A percentile compares a stretch with the other conserved stretches of the same genome.
phyloP scores from a whole-genome alignment of 2,113 vertebrate genomes.

The Conger conger region DNA sequence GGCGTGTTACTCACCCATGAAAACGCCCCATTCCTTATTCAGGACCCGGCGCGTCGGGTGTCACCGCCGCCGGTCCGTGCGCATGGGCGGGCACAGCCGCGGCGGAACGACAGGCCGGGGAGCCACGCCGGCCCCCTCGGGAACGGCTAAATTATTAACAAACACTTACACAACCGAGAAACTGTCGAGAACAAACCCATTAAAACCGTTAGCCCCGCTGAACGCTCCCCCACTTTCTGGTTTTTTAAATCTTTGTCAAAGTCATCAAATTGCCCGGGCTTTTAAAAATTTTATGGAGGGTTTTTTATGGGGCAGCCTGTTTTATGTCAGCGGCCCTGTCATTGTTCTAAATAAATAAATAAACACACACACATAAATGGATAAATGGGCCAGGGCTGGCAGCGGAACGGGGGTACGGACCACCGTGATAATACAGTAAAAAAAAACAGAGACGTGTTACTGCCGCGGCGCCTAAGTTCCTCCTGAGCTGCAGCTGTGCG shows the following conservation, averaged over 20 bases:
- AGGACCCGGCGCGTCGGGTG: slow-evolving; percentile 53
- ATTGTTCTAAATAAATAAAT: slow-evolving; percentile 48
- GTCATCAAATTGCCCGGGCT: slow-evolving; percentile 50
- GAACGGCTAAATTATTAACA: slow-evolving; percentile 73
- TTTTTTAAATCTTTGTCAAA: slow-evolving; percentile 65
- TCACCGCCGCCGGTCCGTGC: slow-evolving; percentile 45
- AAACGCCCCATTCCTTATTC: slow-evolving; percentile 26
- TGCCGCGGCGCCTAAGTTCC: background rate
- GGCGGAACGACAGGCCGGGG: slow-evolving; percentile 41
- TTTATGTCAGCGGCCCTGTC: slow-evolving; percentile 41
- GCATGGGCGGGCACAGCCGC: slow-evolving; percentile 24
- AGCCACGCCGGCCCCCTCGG: slow-evolving; percentile 55
- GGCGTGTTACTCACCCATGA: slow-evolving; percentile 18
- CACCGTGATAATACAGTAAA: slow-evolving; percentile 29
- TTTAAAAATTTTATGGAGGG: slow-evolving; percentile 35
- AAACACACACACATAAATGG: slow-evolving; percentile 44
- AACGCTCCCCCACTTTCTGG: slow-evolving; percentile 56
- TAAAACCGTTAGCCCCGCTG: slow-evolving; percentile 64
- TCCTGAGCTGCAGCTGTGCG: background rate
- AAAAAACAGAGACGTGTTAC: background rate
- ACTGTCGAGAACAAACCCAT: slow-evolving; percentile 70
- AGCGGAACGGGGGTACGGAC: slow-evolving; percentile 7
- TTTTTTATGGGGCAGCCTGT: slow-evolving; percentile 8
- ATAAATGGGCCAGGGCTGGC: slow-evolving; percentile 39
- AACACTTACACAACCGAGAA: slow-evolving; percentile 66